phyloP scores from a whole-genome alignment of 2,888 invertebrate genomes.

The Cerceris ruficornis region DNA sequence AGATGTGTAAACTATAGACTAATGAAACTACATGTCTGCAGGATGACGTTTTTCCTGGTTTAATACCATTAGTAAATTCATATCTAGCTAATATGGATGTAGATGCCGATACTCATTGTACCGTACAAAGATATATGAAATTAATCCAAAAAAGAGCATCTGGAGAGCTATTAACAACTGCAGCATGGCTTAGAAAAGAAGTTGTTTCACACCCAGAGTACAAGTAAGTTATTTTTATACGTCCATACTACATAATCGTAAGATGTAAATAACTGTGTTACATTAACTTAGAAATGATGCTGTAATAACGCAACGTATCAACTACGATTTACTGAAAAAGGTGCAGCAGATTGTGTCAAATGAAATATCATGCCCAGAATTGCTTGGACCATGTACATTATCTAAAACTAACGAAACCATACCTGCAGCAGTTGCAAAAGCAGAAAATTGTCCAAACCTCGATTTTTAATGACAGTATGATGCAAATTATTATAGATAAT shows the following conservation, averaged over 20 bases:
- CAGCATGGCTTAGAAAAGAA: constrained; percentile 96
- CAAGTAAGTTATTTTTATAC: constrained; percentile 84
- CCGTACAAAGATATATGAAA: constrained; percentile 97
- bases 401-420: constrained; percentile 94
- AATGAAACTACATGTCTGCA: constrained; percentile 77
- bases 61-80: constrained; percentile 96
- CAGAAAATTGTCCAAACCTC: constrained; percentile 72
- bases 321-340: constrained; percentile 93
- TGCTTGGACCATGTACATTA: constrained; percentile 88
- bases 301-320: constrained; percentile 92
- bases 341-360: constrained; percentile 90
- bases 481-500: constrained; percentile 33
- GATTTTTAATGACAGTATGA: constrained; percentile 42
- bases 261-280: constrained; percentile 54
- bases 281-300: constrained; percentile 89
- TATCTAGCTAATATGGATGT: constrained; percentile 98
- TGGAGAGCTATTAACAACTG: constrained; percentile 96
- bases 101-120: constrained; percentile 98
- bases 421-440: constrained; percentile 89
- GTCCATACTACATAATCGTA: neutral
- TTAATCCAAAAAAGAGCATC: constrained; percentile 94
- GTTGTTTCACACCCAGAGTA: constrained; percentile 94
- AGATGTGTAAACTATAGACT: neutral
- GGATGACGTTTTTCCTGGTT: constrained; percentile 95
- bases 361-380: constrained; percentile 87